These are phyloP conservation scores for Anguilla japonica DNA, from an alignment of 2,113 vertebrate species.

Conservation along the genomic window DNA sequence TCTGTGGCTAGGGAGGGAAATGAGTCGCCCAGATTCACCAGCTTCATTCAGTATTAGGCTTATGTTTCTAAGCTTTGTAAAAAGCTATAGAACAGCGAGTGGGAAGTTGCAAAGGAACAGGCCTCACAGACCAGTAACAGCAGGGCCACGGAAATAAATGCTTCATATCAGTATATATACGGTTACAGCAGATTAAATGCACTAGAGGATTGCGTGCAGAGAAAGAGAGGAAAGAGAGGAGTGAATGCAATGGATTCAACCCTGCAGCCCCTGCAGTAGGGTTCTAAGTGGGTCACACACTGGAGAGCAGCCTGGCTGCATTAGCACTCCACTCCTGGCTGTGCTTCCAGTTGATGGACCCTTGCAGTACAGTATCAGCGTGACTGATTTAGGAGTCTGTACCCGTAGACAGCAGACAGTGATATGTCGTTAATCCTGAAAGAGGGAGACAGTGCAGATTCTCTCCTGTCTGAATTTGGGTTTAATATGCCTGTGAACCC, in stretches of 20 bases:
- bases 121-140: too few relatives aligned
- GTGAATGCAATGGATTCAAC: not conserved
- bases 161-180: too few relatives aligned
- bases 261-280: not conserved
- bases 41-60: too few relatives aligned
- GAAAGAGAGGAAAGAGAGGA: not conserved
- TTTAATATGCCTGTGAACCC: not conserved
- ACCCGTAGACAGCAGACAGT: not conserved
- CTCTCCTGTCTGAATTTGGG: not conserved
- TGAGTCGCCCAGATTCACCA: too few relatives aligned
- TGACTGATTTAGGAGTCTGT: not conserved
- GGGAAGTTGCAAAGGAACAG: too few relatives aligned
- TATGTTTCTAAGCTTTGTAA: too few relatives aligned
- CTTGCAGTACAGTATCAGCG: not conserved
- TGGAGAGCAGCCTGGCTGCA: not conserved
- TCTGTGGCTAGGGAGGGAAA: too few relatives aligned
- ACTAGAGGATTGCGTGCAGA: not conserved
- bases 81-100: too few relatives aligned
- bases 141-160: too few relatives aligned
- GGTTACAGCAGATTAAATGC: too few relatives aligned
- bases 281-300: not conserved
- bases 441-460: not conserved
- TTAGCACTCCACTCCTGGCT: not conserved
- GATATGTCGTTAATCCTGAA: too few relatives aligned
- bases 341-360: not conserved